Base-by-base conservation (phyloP, 2,797 vertebrate genomes). In the Diceros bicornis region DNA sequence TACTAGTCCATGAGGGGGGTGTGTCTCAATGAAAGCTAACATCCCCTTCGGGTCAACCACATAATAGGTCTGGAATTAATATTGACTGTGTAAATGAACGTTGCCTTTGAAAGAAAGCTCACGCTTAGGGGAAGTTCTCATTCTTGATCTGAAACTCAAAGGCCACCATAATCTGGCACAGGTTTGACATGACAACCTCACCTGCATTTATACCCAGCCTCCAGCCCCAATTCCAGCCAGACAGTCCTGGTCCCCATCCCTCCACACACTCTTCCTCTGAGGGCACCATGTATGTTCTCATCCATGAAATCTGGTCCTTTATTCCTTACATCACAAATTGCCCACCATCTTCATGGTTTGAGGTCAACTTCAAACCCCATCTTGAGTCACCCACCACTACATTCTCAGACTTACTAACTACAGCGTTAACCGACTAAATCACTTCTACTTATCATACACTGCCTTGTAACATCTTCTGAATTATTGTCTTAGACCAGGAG, bases 61-160 rank as follows among this genome's bases (percentile, higher is more conserved):
- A 44, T 44, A 72, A 59, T 8, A 94, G 61, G 44, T 77, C 50
- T 59, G 37, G 32, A 96, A 62, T 81, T 64, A 84, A 13, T 89
- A 77, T 21, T 88, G 89, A 91, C 23, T 17, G 2, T 25, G 6
- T 9, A 78, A 55, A 78, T 75, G 50, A 92, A 94, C 68, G 50
- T 27, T 94, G 25, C 41, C 59, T 93, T 95, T 50, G 64, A 92
- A 83, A 84, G 47, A 68, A 61, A 83, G 41, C 72, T 91, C 27
- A 32, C 21, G 16, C 61, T 87, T 68, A 10, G n/a, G 62, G 37
- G 25, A 83, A 44, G 20, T 74, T 85, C 57, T 44, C 37, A 89
- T 77, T 94, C 91, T 96, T 88, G 21, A 91, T 84, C 47, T 74
- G 18, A 44, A 95, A 89, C 59, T 93, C 94, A 89, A 59, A 96